Evolutionary conservation across 37 sponge, comb jelly and placozoan species (phyloP).

Genomic region (Beroe ovata): DNA sequence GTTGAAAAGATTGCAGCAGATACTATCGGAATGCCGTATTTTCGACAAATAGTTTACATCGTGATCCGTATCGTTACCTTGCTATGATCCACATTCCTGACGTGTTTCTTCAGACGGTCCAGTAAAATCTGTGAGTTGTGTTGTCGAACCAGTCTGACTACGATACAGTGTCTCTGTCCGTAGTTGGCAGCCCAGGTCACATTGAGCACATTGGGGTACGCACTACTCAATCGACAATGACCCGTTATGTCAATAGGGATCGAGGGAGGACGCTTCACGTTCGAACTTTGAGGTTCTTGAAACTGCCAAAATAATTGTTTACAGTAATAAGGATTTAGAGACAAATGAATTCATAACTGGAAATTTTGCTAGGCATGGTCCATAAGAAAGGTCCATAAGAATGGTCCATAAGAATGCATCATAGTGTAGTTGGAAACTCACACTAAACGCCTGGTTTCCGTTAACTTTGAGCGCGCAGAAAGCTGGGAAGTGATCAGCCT

Average conservation of each 20-base stretch:
- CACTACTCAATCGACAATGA: conserved; percentile 55
- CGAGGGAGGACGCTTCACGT: conserved; percentile 60
- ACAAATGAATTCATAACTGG: too few relatives aligned
- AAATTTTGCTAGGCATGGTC: too few relatives aligned
- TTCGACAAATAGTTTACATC: too few relatives aligned
- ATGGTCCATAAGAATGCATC: too few relatives aligned
- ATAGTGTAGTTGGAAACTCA: too few relatives aligned
- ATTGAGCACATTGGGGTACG: conserved; percentile 47
- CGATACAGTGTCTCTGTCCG: conserved; percentile 62
- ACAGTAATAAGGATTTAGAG: too few relatives aligned
- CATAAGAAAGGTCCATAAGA: too few relatives aligned
- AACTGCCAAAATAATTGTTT: too few relatives aligned
- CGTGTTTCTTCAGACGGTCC: conserved; percentile 50
- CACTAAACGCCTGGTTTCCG: conserved; percentile 65
- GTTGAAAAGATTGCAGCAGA: too few relatives aligned
- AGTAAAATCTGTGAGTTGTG: conserved; percentile 59
- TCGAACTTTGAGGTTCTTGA: conserved; percentile 59
- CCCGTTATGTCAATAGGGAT: conserved; percentile 61
- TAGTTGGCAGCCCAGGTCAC: conserved; percentile 65
- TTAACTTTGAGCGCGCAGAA: conserved; percentile 61
- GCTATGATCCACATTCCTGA: conserved; percentile 56
- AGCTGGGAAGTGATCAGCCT: conserved; percentile 59
- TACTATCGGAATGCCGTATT: too few relatives aligned
- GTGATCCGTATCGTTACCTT: conserved; percentile 37
- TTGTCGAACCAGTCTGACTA: conserved; percentile 44